Conservation (phyloP, 1,140 invertebrate species). For the Lanistes nyassanus region DNA sequence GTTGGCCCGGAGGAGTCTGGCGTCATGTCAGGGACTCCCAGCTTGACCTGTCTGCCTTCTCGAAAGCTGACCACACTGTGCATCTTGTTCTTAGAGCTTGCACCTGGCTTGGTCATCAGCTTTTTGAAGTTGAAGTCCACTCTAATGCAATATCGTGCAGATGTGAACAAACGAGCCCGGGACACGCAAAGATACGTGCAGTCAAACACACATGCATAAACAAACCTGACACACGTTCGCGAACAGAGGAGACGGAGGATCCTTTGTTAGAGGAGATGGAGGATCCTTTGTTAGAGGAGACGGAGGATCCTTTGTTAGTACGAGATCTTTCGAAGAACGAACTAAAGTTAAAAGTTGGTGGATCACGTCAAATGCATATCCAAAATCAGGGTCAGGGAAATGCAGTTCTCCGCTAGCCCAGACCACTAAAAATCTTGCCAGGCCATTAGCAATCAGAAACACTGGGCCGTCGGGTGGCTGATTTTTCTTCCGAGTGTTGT, state of each 20-base stretch:
- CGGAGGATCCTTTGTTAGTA: background rate
- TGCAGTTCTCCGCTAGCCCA: no score
- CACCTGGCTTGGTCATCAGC: conserved; percentile 26
- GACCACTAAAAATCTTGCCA: no score
- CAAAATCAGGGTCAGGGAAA: no score
- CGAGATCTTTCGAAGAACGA: background rate
- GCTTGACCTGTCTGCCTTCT: conserved; percentile 38
- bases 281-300: no score
- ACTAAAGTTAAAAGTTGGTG: no score
- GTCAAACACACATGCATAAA: background rate
- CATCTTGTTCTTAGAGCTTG: conserved; percentile 19
- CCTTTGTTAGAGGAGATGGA: background rate
- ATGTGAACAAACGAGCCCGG: background rate
- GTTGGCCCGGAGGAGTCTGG: conserved; percentile 12
- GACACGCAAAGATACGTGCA: no score
- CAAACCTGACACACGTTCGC: background rate
- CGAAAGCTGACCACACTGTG: conserved; percentile 33
- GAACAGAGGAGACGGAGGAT: background rate
- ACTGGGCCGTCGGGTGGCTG: no score
- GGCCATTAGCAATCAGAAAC: no score
- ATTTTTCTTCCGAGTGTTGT: no score
- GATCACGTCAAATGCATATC: no score
- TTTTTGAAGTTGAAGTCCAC: conserved; percentile 39
- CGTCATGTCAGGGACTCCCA: conserved; percentile 32
- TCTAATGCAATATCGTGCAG: conserved; percentile 8